These are phyloP conservation scores for Athalia rosae DNA, from an alignment of 2,888 invertebrate species.

Conservation along the genomic window DNA sequence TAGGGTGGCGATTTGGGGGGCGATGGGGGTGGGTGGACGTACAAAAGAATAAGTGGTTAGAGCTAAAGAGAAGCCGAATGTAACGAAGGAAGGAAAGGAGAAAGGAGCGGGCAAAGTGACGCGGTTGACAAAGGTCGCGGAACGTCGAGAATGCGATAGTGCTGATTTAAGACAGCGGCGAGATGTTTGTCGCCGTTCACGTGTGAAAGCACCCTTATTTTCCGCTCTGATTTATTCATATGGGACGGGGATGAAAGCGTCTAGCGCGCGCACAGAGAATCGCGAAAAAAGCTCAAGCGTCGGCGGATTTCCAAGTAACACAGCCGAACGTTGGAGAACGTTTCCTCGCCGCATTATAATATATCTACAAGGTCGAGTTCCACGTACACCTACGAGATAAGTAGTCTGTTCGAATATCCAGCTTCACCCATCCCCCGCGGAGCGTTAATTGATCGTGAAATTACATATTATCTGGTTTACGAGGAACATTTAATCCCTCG, in stretches of 20 bases:
- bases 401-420: too few species aligned
- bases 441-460: too few species aligned
- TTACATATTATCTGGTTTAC: too few species aligned
- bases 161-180: neutral
- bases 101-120: neutral
- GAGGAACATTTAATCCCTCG: too few species aligned
- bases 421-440: too few species aligned
- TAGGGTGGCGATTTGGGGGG: too few species aligned
- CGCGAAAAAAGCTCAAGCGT: neutral
- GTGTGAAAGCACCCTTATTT: constrained; percentile 33
- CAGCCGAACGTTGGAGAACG: constrained; percentile 1
- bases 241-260: constrained; percentile 30
- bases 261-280: neutral
- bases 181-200: neutral
- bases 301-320: neutral
- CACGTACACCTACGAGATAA: too few species aligned
- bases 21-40: too few species aligned
- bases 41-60: too few species aligned
- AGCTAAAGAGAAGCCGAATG: too few species aligned
- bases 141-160: neutral
- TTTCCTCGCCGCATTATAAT: constrained; percentile 12
- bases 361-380: neutral
- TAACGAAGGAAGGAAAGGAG: too few species aligned
- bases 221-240: constrained; percentile 29
- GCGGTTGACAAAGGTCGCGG: neutral